Evolutionary conservation across 2,888 invertebrate species (phyloP).

Genomic region (Cerastis leucographa): DNA sequence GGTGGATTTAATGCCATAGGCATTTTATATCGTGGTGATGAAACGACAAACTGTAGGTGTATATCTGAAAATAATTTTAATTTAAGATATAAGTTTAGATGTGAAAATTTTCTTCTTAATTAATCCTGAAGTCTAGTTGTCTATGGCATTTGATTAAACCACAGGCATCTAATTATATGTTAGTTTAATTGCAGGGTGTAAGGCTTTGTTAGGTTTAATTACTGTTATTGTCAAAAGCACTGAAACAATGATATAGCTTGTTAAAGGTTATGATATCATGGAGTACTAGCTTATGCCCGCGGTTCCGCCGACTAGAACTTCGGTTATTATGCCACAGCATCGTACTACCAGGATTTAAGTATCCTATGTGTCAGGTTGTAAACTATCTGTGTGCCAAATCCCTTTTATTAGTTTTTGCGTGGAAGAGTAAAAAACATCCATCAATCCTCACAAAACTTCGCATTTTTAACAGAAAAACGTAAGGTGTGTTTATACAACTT

Average conservation of each 20-base stretch:
- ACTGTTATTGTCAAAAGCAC: not conserved
- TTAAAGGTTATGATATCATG: not conserved
- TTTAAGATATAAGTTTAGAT: not conserved
- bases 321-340: not conserved
- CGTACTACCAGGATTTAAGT: not conserved
- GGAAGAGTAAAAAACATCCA: not conserved
- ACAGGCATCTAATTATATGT: too few species aligned
- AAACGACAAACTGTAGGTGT: too few species aligned
- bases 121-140: not conserved
- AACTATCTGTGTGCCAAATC: not conserved
- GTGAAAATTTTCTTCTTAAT: conserved; percentile 1
- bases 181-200: too few species aligned
- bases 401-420: not conserved
- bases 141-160: not conserved
- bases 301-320: too few species aligned
- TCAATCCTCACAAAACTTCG: not conserved
- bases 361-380: not conserved
- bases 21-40: too few species aligned
- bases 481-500: not conserved
- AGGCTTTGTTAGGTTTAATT: too few species aligned
- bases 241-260: too few species aligned
- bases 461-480: not conserved
- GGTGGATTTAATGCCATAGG: too few species aligned
- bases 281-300: not conserved
- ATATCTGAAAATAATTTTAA: too few species aligned